Evolutionary conservation across 2,888 invertebrate species (phyloP), one percentile per base, ranked within the genome.

Genomic region (Asteroscopus sphinx): DNA sequence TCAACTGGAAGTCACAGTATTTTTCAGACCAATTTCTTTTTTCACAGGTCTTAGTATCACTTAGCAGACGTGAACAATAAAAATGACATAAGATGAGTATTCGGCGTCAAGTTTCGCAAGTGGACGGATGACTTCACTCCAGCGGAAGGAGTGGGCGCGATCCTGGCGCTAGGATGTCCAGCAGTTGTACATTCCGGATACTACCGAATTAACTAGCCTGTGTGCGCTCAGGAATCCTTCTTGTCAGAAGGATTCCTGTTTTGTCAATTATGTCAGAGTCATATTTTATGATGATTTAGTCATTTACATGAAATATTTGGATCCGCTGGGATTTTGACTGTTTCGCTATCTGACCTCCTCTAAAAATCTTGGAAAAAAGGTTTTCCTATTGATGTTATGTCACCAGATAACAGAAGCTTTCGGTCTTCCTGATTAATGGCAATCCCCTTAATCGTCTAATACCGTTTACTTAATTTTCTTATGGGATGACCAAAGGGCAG

Each of bases 131-230:
- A 79, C 72, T 61, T 79, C 78, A 78, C 68, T 67, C 54, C 56
- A 47, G 74, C 72, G 80, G 80, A 80, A 58, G 66, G 73, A 69
- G 80, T 80, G 79, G 80, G 79, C 72, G 74, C 63, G 40, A 13
- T 57, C 66, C 67, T 74, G 66, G 68, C 61, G 68, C 71, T 70
- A 68, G 64, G 55, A 61, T 58, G 61, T 44, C 70, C 64, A 70
- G 32, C 58, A 42, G 51, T 54, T 49, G 53, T 21, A 32, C 52
- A 44, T 39, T 62, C 68, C 71, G 68, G 68, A 70, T 59, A 71
- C 65, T 52, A 42, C 57, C 4, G 36, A 57, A 40, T 62, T 67
- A 63, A 57, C 48, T 57, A 46, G 67, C 37, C 25, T n/a, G 13
- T 33, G 16, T 26, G 33, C 16, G 17, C 26, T 30, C 12, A 26